phyloP scores from a whole-genome alignment of 64 coral and sea anemone species.

The Dendrophyllia cribrosa region DNA sequence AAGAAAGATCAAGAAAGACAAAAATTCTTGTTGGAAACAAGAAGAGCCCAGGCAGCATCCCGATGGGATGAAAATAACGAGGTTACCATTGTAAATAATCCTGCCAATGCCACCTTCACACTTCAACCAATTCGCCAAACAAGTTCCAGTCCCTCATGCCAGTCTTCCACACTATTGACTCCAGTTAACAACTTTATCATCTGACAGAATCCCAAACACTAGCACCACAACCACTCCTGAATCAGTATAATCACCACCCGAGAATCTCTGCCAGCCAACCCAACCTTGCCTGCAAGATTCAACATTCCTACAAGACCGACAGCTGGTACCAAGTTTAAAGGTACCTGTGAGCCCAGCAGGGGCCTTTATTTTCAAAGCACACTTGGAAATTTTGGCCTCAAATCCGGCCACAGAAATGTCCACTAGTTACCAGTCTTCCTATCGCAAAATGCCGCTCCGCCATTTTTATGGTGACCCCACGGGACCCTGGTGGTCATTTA shows the following conservation, averaged over 20 bases:
- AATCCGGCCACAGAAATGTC: background rate
- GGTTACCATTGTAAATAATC: constrained; percentile 25
- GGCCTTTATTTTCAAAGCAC: constrained; percentile 46
- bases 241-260: background rate
- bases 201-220: constrained; percentile 5
- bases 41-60: constrained; percentile 42
- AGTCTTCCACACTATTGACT: background rate
- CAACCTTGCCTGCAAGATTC: constrained; percentile 13
- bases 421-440: too few relatives aligned
- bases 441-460: too few relatives aligned
- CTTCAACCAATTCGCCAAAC: background rate
- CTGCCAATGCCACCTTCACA: background rate
- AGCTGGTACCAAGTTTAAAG: background rate
- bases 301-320: background rate
- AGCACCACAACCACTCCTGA: background rate
- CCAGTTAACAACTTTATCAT: background rate
- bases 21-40: constrained; percentile 41
- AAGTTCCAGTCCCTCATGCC: background rate
- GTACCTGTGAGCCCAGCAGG: background rate
- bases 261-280: background rate
- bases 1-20: constrained; percentile 49
- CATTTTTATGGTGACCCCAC: background rate
- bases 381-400: background rate
- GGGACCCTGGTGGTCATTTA: background rate
- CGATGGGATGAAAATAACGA: constrained; percentile 23